Percentiles rank a stretch among this genome's conserved stretches.
These are phyloP conservation scores for Diorhabda carinulata DNA, from an alignment of 1,140 invertebrate species.

Conservation along the genomic window DNA sequence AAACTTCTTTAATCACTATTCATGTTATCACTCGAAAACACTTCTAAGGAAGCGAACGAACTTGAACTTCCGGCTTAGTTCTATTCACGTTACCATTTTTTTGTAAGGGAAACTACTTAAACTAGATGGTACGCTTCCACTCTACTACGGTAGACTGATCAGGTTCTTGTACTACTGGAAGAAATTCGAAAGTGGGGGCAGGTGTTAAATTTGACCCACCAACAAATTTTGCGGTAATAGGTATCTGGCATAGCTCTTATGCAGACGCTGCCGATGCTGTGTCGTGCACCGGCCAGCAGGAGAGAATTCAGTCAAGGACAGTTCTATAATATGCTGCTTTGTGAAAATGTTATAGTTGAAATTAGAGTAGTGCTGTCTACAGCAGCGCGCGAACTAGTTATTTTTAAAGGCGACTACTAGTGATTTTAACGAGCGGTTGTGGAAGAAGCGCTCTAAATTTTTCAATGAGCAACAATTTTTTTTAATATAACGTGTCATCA, in stretches of 20 bases:
- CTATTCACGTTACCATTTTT: conserved; percentile 14
- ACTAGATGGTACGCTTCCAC: conserved; percentile 6
- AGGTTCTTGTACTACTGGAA: conserved; percentile 16
- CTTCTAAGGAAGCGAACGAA: no score
- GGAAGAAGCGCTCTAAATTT: no score
- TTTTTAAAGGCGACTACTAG: no score
- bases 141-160: conserved; percentile 12
- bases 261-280: not conserved
- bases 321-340: not conserved
- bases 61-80: no score
- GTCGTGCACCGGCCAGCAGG: not conserved
- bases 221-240: conserved; percentile 15
- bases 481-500: no score
- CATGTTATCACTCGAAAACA: no score
- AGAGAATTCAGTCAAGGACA: conserved; percentile 10
- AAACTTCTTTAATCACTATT: no score
- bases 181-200: conserved; percentile 16
- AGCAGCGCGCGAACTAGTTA: no score
- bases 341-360: no score
- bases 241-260: conserved; percentile 4
- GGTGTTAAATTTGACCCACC: conserved; percentile 18
- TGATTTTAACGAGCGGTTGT: no score
- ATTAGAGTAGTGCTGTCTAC: no score
- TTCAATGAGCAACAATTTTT: no score
- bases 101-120: not conserved